These are phyloP conservation scores for Bergia puertoricense DNA, from an alignment of 92 coral and sea anemone species.

Conservation along the genomic window DNA sequence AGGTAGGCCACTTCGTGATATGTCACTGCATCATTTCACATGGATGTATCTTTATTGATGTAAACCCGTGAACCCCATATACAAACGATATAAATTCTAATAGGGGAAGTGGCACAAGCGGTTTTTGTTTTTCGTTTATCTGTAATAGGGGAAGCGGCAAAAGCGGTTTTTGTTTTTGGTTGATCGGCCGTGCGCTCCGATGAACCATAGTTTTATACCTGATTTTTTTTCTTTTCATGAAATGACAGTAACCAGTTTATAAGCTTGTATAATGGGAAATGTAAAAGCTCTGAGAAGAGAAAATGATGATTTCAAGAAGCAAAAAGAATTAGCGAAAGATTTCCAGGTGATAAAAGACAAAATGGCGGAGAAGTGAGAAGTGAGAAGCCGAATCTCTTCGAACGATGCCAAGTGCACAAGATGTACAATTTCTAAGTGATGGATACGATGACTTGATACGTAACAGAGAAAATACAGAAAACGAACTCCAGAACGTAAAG, in stretches of 20 bases:
- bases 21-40: no score
- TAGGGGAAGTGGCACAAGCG: no score
- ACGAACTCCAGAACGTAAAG: background rate
- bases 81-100: no score
- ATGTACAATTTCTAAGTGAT: slow-evolving; percentile 38
- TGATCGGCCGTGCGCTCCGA: background rate
- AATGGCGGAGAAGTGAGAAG: background rate
- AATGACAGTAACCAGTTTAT: background rate
- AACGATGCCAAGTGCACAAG: slow-evolving; percentile 24
- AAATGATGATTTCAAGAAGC: background rate
- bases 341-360: background rate
- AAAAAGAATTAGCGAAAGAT: no score
- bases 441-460: slow-evolving; percentile 26
- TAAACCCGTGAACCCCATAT: no score
- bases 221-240: background rate
- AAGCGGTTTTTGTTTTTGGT: no score
- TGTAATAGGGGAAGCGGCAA: no score
- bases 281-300: background rate
- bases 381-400: background rate
- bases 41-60: no score
- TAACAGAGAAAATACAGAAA: background rate
- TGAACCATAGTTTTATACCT: background rate
- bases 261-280: background rate
- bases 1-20: no score
- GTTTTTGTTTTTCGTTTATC: no score